These are phyloP conservation scores for Pseudochirops cupreus DNA, from an alignment of 2,797 vertebrate genomes.

Conservation along the genomic window DNA sequence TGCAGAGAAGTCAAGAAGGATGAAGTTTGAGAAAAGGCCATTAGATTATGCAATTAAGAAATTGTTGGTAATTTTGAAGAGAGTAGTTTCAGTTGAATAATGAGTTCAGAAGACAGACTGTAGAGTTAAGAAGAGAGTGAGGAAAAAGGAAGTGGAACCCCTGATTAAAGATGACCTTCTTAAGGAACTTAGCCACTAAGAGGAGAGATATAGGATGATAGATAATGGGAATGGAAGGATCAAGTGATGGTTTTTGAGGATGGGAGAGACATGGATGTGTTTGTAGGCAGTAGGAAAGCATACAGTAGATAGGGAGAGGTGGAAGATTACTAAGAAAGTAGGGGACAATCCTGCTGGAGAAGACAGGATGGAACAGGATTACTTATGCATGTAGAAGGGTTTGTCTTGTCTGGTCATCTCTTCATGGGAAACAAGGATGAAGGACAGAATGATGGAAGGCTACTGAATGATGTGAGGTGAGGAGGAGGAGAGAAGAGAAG, in stretches of 20 bases:
- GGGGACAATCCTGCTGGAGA: not conserved
- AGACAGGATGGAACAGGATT: not conserved
- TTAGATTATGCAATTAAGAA: not conserved
- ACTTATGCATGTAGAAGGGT: not conserved
- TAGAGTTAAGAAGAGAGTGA: not conserved
- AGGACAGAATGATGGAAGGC: not conserved
- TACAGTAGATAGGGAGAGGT: not conserved
- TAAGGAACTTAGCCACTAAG: not conserved
- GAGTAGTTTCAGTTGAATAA: not conserved
- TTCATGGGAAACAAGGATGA: not conserved
- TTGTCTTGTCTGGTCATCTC: not conserved
- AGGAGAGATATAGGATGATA: not conserved
- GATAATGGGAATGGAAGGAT: not conserved
- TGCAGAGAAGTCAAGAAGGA: not conserved
- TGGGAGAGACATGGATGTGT: not conserved
- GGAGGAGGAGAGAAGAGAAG: not conserved
- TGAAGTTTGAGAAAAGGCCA: not conserved
- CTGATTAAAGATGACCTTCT: not conserved
- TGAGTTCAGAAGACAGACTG: not conserved
- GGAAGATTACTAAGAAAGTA: not conserved
- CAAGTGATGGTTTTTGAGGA: not conserved
- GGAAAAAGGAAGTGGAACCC: not conserved
- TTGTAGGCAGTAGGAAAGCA: not conserved
- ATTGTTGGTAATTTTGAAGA: not conserved
- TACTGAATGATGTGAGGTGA: not conserved